These are phyloP conservation scores for Caenorhabditis inopinata DNA, from an alignment of 1,140 invertebrate species.

Conservation along the genomic window DNA sequence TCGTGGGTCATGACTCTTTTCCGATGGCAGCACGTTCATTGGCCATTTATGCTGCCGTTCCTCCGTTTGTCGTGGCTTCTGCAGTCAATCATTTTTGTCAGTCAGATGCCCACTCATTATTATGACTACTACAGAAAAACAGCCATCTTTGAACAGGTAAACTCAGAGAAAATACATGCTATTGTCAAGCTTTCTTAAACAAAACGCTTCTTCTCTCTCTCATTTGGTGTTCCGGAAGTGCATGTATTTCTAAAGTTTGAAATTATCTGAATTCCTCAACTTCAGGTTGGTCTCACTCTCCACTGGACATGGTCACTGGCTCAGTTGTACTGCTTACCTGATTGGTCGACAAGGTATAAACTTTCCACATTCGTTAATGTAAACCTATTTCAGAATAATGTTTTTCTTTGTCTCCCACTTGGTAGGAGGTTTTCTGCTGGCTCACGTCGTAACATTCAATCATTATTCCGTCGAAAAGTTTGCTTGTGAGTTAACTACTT, in stretches of 20 bases:
- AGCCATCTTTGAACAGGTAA: conserved; percentile 40
- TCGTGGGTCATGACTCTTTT: conserved; percentile 53
- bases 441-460: conserved; percentile 66
- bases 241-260: too few species aligned
- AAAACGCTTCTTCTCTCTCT: too few species aligned
- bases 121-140: conserved; percentile 51
- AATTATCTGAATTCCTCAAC: conserved; percentile 45
- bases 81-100: conserved; percentile 61
- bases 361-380: not conserved
- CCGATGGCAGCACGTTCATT: conserved; percentile 65
- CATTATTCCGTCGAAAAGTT: conserved; percentile 66
- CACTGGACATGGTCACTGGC: conserved; percentile 59
- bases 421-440: conserved; percentile 56
- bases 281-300: conserved; percentile 51
- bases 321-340: conserved; percentile 62
- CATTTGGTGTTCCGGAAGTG: too few species aligned
- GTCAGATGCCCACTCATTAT: conserved; percentile 56
- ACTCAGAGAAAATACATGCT: not conserved
- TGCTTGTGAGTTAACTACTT: conserved; percentile 48
- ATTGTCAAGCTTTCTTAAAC: too few species aligned
- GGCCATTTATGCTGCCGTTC: conserved; percentile 59
- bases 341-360: conserved; percentile 44
- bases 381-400: not conserved
- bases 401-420: conserved; percentile 47
- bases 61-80: conserved; percentile 63